Conservation (phyloP, 2,113 vertebrate genomes). For the Hyaena hyaena region DNA sequence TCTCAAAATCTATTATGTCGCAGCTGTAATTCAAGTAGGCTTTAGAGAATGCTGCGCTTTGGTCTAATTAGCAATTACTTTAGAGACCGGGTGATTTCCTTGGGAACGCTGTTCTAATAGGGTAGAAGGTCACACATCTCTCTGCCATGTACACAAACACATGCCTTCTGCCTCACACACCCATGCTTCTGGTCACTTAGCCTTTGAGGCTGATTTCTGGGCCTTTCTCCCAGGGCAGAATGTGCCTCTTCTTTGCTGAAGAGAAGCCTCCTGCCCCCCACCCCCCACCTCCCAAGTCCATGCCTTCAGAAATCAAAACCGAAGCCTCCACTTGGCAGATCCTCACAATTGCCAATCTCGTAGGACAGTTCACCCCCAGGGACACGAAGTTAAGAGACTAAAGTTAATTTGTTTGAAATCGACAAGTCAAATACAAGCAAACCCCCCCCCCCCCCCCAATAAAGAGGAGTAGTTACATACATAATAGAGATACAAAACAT, state of each 20-base stretch:
- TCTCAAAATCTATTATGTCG: background rate
- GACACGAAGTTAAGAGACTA: background rate
- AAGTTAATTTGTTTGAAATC: background rate
- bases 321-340: background rate
- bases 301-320: background rate
- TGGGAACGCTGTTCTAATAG: background rate
- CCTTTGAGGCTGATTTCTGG: background rate
- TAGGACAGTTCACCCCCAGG: background rate
- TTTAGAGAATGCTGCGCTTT: background rate
- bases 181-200: background rate
- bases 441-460: fast-evolving
- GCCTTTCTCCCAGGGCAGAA: background rate
- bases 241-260: background rate
- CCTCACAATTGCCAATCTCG: background rate
- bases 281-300: no score
- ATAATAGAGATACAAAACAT: background rate
- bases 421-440: background rate
- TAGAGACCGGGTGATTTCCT: background rate
- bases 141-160: background rate
- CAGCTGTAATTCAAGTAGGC: background rate
- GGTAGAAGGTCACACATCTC: background rate
- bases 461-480: background rate
- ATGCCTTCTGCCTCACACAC: background rate
- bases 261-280: background rate
- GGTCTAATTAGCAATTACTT: background rate